These are phyloP conservation scores for Hypomecis punctinalis DNA, from an alignment of 2,888 invertebrate species.

Conservation along the genomic window DNA sequence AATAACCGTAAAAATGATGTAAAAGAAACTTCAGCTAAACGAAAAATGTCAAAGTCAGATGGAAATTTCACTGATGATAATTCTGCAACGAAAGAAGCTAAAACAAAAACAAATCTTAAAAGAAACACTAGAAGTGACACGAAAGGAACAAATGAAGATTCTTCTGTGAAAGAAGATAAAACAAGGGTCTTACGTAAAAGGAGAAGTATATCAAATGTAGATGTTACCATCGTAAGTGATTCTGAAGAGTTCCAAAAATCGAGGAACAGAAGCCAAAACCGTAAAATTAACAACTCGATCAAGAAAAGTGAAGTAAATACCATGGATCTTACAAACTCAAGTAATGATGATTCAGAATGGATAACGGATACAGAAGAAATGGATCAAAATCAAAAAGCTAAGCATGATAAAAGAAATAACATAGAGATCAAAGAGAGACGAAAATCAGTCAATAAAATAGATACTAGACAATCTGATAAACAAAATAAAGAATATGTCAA, in stretches of 20 bases:
- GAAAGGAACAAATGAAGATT: too few relatives aligned
- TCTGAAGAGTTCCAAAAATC: not conserved
- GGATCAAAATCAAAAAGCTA: too few relatives aligned
- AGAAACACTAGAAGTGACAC: not conserved
- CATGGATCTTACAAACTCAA: not conserved
- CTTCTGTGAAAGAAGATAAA: not conserved
- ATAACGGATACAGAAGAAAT: not conserved
- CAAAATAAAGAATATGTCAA: too few relatives aligned
- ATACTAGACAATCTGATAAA: not conserved
- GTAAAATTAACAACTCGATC: not conserved
- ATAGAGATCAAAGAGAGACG: not conserved
- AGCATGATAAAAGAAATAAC: not conserved
- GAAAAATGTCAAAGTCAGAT: too few relatives aligned
- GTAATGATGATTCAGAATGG: conserved; percentile 2
- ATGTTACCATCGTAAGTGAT: not conserved
- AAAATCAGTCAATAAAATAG: not conserved
- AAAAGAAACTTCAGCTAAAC: too few relatives aligned
- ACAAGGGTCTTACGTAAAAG: not conserved
- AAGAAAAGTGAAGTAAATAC: not conserved
- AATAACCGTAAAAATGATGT: too few relatives aligned
- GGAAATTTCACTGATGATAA: too few relatives aligned
- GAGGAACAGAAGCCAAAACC: not conserved
- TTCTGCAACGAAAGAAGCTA: too few relatives aligned
- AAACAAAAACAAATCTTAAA: not conserved
- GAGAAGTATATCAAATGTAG: not conserved